A percentile compares a stretch with the other conserved stretches of the same genome.
These are phyloP conservation scores for Seladonia tumulorum DNA, from an alignment of 2,888 invertebrate species.

Conservation along the genomic window DNA sequence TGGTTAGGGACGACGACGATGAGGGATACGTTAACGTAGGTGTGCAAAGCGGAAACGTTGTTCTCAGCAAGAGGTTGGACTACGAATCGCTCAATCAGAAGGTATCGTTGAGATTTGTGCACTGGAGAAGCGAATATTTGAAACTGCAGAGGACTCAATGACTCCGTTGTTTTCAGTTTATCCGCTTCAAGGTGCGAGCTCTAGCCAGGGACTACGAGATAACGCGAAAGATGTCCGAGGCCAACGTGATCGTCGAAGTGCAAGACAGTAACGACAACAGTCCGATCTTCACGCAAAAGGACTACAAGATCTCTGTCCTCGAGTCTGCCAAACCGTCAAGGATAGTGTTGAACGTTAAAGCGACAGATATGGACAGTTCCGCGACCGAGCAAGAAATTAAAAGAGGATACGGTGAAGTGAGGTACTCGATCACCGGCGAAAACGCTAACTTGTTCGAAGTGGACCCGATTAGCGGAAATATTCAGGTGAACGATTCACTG, in stretches of 20 bases:
- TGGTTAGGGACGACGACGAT: conserved; percentile 79
- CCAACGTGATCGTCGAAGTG: conserved; percentile 89
- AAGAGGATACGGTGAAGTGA: conserved; percentile 89
- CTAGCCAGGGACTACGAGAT: conserved; percentile 82
- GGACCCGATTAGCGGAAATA: conserved; percentile 88
- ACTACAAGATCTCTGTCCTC: conserved; percentile 89
- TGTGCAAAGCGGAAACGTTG: conserved; percentile 91
- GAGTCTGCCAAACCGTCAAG: conserved; percentile 90
- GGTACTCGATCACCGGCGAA: conserved; percentile 90
- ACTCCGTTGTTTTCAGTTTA: conserved; percentile 73
- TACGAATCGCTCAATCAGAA: conserved; percentile 89
- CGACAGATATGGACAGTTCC: conserved; percentile 89
- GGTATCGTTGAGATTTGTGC: conserved; percentile 78
- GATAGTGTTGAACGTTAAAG: conserved; percentile 88
- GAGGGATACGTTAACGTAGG: conserved; percentile 82
- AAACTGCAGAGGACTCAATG: not conserved
- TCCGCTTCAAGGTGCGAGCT: conserved; percentile 85
- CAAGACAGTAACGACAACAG: conserved; percentile 92
- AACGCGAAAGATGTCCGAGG: conserved; percentile 87
- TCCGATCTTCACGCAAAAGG: conserved; percentile 89
- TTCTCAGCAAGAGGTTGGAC: conserved; percentile 90
- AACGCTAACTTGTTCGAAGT: conserved; percentile 90
- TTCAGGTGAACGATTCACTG: conserved; percentile 84
- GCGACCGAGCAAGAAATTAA: conserved; percentile 85
- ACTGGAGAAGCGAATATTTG: not conserved